Evolutionary conservation across 1,140 invertebrate genomes (phyloP), one percentile per base, ranked within the genome.

Genomic region (Drosophila kikkawai): DNA sequence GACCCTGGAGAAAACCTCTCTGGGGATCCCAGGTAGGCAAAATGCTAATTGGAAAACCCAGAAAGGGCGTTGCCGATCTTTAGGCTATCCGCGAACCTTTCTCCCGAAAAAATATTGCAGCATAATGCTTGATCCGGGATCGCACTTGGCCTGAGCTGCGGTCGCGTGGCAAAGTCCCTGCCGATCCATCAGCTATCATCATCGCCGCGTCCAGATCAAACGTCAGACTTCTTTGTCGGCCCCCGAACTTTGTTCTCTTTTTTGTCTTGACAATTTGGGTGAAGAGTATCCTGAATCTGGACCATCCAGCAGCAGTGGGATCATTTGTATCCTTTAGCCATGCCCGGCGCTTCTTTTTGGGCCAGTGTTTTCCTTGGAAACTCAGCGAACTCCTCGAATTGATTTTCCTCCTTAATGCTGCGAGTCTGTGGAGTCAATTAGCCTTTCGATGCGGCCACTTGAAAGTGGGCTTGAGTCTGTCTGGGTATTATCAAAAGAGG

Each of bases 271-370:
- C 80, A 75, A 60, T 79, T 77, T 86, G 82, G 73, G 70, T 67
- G 83, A 79, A 80, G 34, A 15, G 17, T 8, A 82, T 82, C 36
- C 19, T 39, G 53, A 56, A 74, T 70, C 59, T 47, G 78, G 57
- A 22, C 55, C 68, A 69, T 60, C 56, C 26, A 63, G 42, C 32
- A 66, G 47, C 74, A 36, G 48, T 55, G 22, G 50, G 51, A 87
- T 84, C 84, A 88, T 88, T 88, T 88, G 85, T 88, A 84, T 85
- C 75, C 51, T 84, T 88, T 88, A 88, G 84, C 81, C 61, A 88
- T 88, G 84, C 39, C 67, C 39, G 84, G 84, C 84, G 84, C 85
- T 87, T 56, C 48, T 37, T 12, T 17, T 13, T 17, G 8, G 42
- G 36, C 36, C 29, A 39, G 36, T 83, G 82, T 86, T 86, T 87